Conservation (phyloP, 2,797 vertebrate species). For the Chaetophractus vellerosus region DNA sequence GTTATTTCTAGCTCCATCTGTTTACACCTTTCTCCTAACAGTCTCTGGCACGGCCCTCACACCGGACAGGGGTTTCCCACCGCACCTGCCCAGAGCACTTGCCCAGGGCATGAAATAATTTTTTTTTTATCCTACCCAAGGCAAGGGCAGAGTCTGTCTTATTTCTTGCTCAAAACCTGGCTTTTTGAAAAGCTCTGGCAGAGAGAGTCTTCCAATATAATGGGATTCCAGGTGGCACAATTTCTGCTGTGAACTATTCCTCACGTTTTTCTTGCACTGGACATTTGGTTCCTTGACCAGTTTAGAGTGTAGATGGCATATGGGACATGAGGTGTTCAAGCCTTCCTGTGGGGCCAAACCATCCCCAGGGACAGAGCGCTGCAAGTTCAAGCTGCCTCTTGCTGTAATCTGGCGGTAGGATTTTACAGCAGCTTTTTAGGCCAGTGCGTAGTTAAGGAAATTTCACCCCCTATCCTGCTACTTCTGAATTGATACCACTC, state of each 20-base stretch:
- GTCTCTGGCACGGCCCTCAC: neutral
- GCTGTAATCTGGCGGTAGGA: neutral
- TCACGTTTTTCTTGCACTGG: neutral
- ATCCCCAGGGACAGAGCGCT: neutral
- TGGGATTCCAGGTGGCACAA: neutral
- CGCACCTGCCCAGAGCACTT: neutral
- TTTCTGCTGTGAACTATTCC: neutral
- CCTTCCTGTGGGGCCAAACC: neutral
- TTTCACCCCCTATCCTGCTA: neutral
- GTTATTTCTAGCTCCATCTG: neutral
- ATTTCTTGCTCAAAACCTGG: slow-evolving; percentile 26
- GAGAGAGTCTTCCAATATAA: slow-evolving; percentile 39
- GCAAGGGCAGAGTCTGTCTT: neutral
- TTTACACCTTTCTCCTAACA: neutral
- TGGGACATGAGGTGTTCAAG: neutral
- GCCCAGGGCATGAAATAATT: neutral
- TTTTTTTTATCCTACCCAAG: neutral
- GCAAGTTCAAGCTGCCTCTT: neutral
- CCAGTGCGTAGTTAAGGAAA: neutral
- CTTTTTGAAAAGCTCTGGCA: slow-evolving; percentile 37
- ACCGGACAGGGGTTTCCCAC: neutral
- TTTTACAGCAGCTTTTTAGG: neutral
- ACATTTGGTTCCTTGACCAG: neutral
- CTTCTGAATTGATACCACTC: neutral
- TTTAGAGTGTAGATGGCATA: neutral